Percentiles rank a stretch among this genome's conserved stretches.
Conservation (phyloP, 2,113 vertebrate genomes). For the Apaloderma vittatum region DNA sequence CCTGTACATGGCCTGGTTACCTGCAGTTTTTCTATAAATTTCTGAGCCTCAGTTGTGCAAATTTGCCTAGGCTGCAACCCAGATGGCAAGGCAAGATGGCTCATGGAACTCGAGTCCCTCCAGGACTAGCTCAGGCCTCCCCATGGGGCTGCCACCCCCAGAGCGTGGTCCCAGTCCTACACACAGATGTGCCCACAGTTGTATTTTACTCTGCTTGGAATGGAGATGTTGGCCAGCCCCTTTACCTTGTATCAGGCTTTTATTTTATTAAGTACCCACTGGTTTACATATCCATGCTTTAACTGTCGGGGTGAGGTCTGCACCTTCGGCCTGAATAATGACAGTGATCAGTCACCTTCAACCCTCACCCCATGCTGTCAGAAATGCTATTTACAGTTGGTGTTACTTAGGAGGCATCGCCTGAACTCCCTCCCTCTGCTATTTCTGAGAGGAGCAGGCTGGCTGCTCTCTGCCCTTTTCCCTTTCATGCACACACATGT, state of each 20-base stretch:
- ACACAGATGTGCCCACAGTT: neutral
- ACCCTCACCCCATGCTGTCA: neutral
- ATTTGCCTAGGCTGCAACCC: neutral
- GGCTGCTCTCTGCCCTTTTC: neutral
- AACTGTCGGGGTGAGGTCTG: neutral
- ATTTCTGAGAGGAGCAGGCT: neutral
- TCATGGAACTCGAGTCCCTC: neutral
- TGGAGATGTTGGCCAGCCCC: neutral
- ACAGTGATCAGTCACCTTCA: neutral
- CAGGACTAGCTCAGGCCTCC: neutral
- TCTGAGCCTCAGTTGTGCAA: neutral
- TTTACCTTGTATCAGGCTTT: neutral
- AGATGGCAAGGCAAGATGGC: neutral
- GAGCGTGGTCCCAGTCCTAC: neutral
- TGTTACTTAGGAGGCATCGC: neutral
- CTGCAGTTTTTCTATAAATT: neutral
- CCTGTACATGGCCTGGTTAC: accelerated
- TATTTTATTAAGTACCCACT: neutral
- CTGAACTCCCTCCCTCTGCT: neutral
- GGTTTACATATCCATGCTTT: neutral
- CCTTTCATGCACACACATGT: neutral
- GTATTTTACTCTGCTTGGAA: neutral
- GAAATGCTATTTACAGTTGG: neutral
- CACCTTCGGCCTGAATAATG: neutral
- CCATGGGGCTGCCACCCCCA: neutral